phyloP scores from a whole-genome alignment of 2,888 invertebrate genomes.

The Eupithecia dodoneata region DNA sequence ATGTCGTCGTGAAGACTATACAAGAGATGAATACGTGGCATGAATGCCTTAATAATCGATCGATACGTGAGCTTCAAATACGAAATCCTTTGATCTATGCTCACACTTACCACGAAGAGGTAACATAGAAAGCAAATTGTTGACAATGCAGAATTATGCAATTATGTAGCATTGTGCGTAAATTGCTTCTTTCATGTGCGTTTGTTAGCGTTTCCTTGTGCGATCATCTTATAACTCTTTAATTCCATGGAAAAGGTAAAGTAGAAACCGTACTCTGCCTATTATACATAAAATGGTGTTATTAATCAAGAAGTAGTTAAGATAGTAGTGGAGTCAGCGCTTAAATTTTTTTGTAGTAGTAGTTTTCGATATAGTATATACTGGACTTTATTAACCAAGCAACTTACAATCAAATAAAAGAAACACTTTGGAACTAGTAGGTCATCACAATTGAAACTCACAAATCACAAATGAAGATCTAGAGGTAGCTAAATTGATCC shows the following conservation, averaged over 20 bases:
- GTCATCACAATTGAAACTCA: no score
- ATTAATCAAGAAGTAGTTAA: neutral
- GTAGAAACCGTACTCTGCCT: neutral
- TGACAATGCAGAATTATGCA: constrained; percentile 70
- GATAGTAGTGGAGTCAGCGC: neutral
- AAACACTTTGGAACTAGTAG: no score
- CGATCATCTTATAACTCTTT: constrained; percentile 9
- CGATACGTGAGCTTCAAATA: constrained; percentile 51
- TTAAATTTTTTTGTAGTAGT: neutral
- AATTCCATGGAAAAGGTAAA: constrained; percentile 4
- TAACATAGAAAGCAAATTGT: constrained; percentile 65
- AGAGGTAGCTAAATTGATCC: no score
- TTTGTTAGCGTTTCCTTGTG: constrained; percentile 42
- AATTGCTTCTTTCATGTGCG: constrained; percentile 53
- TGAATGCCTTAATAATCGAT: constrained; percentile 59
- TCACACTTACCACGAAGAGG: constrained; percentile 42
- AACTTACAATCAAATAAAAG: no score
- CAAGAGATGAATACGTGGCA: constrained; percentile 47
- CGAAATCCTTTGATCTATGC: constrained; percentile 60
- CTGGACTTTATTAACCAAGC: no score
- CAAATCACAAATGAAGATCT: no score
- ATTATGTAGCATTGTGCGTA: constrained; percentile 66
- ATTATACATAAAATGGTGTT: neutral
- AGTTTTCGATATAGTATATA: no score
- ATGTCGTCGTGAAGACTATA: constrained; percentile 54